Base-by-base conservation (phyloP, 2,888 invertebrate species). In the Macaria liturata region DNA sequence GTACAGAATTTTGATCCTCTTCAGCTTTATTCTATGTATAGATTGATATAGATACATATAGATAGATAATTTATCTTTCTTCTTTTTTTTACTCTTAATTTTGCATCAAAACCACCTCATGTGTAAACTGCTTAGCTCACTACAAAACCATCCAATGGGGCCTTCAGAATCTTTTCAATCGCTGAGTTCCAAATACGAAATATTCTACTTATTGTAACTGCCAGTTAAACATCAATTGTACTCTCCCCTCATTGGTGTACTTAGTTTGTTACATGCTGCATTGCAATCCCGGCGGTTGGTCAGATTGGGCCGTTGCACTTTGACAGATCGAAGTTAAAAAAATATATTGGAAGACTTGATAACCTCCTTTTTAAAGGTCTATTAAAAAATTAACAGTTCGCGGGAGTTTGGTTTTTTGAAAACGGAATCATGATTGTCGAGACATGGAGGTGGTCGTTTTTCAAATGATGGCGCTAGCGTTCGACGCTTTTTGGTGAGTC, bases 401-500 rank as follows among this genome's bases (percentile, higher is more conserved):
- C 43, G 50, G 32, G 53, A 54, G 30, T 54, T 40, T 39, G 31
- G 40, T 46, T 37, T 49, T 62, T 56, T 49, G 4, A 52, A 56
- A 57, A 52, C 43, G 39, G 42, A 54, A 62, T 42, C 3, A 51
- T 59, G 51, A 59, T 37, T 51, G 3, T 45, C 9, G 37, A 20
- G 7, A 8, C 49, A 67, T 67, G 66, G 64, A 64, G 55, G 49
- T 58, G 86, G 76, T 75, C 59, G 79, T 74, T 64, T 75, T 73
- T 68, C 71, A 65, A 66, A 69, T 71, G 64, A 68, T 73, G 63
- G 55, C 42, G 57, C 61, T 64, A 57, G 72, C 72, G 57, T 74
- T 67, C 71, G 83, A 81, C 69, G 79, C 73, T 59, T 83, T 84
- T 61, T 88, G 88, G 90, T 90, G 68, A 88, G 89, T 54, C 32